phyloP scores from a whole-genome alignment of 2,113 vertebrate genomes.

The Xenopus laevis region DNA sequence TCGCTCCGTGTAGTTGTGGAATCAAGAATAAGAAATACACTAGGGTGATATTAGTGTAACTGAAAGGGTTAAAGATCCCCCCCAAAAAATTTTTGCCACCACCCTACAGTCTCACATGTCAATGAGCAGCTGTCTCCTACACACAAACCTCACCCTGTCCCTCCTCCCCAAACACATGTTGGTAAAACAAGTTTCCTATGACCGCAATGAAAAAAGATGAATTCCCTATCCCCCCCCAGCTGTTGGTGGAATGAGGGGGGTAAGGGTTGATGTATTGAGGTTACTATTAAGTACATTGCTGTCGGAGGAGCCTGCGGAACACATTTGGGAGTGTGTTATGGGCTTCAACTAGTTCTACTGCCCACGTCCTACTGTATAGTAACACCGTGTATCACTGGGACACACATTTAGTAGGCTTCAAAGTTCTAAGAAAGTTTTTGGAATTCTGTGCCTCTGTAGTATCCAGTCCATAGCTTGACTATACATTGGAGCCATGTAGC shows the following conservation, averaged over 20 bases:
- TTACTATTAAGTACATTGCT: no score
- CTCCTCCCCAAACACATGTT: not conserved
- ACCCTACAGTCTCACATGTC: conserved; percentile 22
- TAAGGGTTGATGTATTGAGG: no score
- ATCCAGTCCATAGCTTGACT: not conserved
- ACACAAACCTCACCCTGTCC: conserved; percentile 13
- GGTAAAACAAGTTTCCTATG: conserved; percentile 14
- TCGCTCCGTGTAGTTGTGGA: no score
- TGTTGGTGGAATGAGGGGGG: not conserved
- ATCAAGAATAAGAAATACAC: no score
- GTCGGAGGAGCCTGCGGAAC: no score
- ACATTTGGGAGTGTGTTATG: not conserved
- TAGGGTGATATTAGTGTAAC: no score
- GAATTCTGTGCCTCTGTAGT: not conserved
- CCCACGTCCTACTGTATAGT: no score
- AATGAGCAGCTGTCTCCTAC: conserved; percentile 23
- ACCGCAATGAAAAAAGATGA: not conserved
- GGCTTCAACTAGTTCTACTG: not conserved
- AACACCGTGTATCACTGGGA: no score
- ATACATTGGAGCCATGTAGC: not conserved
- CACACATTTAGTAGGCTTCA: no score
- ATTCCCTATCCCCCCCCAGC: not conserved
- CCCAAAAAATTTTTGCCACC: not conserved
- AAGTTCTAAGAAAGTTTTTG: no score
- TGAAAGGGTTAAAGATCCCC: not conserved